These are phyloP conservation scores for Rhinichthys klamathensis DNA, from an alignment of 2,113 vertebrate species.

Conservation along the genomic window DNA sequence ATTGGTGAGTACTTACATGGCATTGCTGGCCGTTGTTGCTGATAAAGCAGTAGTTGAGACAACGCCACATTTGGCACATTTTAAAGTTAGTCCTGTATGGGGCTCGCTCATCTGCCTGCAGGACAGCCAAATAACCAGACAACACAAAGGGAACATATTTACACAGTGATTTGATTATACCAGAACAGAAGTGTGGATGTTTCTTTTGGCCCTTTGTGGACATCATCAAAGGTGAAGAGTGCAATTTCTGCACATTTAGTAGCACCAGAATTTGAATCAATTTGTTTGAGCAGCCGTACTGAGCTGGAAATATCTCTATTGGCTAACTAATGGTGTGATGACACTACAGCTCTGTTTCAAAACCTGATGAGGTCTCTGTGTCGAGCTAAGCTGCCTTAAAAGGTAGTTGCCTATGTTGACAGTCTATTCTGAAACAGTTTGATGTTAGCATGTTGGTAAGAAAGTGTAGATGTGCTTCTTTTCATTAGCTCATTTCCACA, in stretches of 20 bases:
- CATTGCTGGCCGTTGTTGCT: constrained; percentile 99
- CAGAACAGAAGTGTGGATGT: constrained; percentile 17
- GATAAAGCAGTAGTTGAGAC: constrained; percentile 99
- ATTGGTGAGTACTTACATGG: constrained; percentile 92
- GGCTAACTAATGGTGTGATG: background rate
- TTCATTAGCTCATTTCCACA: background rate
- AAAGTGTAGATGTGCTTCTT: background rate
- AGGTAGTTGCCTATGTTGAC: too few relatives aligned
- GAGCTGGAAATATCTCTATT: background rate
- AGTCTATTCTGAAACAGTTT: background rate
- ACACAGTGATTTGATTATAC: constrained; percentile 25
- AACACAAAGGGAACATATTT: constrained; percentile 67
- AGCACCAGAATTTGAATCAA: background rate
- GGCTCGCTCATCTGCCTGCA: constrained; percentile 99
- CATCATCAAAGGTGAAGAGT: constrained; percentile 3
- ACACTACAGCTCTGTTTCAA: background rate
- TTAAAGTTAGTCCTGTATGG: constrained; percentile 99
- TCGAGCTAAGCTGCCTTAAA: too few relatives aligned
- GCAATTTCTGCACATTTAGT: background rate
- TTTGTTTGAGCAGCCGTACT: background rate
- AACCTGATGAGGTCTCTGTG: background rate
- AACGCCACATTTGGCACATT: constrained; percentile 99
- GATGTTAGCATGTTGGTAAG: background rate
- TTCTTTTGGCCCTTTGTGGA: background rate
- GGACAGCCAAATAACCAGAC: constrained; percentile 78